These are phyloP conservation scores for Laothoe populi DNA, from an alignment of 2,888 invertebrate species.

Conservation along the genomic window DNA sequence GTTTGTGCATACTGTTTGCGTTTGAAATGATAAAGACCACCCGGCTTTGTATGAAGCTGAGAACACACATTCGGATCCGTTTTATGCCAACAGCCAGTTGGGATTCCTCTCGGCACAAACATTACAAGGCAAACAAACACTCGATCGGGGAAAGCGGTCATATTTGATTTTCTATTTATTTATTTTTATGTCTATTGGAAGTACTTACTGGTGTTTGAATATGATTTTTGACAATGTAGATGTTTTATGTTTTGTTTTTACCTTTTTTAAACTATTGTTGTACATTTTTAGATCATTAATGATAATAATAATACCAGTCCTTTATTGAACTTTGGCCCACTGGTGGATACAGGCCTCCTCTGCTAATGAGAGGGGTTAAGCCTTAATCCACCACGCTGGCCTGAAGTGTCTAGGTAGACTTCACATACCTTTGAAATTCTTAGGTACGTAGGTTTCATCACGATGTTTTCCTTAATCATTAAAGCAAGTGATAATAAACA, in stretches of 20 bases:
- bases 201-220: conserved; percentile 26
- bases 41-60: conserved; percentile 65
- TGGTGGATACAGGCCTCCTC: no score
- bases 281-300: no score
- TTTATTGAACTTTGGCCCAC: no score
- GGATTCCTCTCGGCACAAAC: conserved; percentile 76
- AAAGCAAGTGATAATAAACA: no score
- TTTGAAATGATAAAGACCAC: conserved; percentile 83
- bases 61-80: conserved; percentile 58
- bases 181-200: conserved; percentile 36
- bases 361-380: no score
- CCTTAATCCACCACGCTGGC: no score
- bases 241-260: neutral
- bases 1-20: conserved; percentile 72
- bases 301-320: no score
- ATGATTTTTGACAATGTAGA: neutral
- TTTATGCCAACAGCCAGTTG: conserved; percentile 72
- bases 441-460: no score
- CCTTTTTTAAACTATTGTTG: no score
- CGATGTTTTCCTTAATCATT: no score
- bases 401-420: no score
- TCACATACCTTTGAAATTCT: no score
- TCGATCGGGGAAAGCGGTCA: conserved; percentile 66
- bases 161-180: conserved; percentile 55
- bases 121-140: conserved; percentile 73